Base-by-base conservation (phyloP, 2,888 invertebrate species). In the Caenorhabditis doughertyi region DNA sequence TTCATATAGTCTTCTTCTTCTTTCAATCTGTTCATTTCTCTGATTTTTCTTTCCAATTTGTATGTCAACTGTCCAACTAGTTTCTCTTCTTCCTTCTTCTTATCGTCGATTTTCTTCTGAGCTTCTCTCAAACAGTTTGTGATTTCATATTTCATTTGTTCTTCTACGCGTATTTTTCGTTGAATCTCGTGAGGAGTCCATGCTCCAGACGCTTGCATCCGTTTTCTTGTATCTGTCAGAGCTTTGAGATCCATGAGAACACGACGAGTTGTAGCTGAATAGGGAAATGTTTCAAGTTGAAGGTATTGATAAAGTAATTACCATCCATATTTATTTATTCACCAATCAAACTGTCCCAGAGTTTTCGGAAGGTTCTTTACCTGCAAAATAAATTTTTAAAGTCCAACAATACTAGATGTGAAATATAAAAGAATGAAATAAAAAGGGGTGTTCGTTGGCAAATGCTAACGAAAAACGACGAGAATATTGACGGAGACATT, bases 51-150 rank as follows among this genome's bases (percentile, higher is more conserved):
- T 27, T 39, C 60, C 49, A 62, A n/a, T 35, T 25, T 72, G 23
- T 72, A 72, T 16, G 72, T 53, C 60, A 62, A 39, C 25, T 72
- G 27, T 35, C 58, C 71, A 35, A 71, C 49, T 18, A 47, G 11
- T 27, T 72, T 62, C 42, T 60, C 27, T 13, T 60, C 47, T 42
- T 60, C 72, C 16, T 5, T 18, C n/a, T 62, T 58, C 25, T 62
- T 72, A 23, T 49, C 60, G 18, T 53, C 39, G 9, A 27, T 27
- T 25, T 39, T 35, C 27, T 27, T 11, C 9, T 72, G 72, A 16
- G 42, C n/a, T 0, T 13, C 8, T 42, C 42, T 67, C 58, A 58
- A 35, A 21, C 25, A 35, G 8, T 39, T 18, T 18, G 51, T 13
- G 3, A 58, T 74, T 16, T 64, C 42, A 9, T 21, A 56, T 25